A percentile compares a stretch with the other conserved stretches of the same genome.
Conservation (phyloP, 1,140 invertebrate genomes). For the Epicauta chinensis region DNA sequence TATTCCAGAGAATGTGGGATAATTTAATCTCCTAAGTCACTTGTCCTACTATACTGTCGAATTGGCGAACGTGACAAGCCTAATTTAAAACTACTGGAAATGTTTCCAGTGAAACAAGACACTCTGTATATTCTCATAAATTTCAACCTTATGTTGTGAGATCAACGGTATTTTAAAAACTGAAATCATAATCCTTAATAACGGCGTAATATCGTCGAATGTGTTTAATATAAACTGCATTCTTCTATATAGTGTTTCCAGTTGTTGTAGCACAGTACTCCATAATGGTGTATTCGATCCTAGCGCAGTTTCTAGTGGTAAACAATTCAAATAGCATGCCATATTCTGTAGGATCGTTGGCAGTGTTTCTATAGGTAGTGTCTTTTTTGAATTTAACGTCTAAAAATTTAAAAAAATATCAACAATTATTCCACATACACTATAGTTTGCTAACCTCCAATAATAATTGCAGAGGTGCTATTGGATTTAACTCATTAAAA, state of each 20-base stretch:
- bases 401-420: conserved; percentile 39
- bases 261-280: conserved; percentile 70
- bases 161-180: conserved; percentile 81
- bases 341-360: conserved; percentile 80
- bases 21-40: too few relatives aligned
- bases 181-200: conserved; percentile 79
- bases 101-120: too few relatives aligned
- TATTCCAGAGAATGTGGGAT: too few relatives aligned
- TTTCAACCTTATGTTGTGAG: conserved; percentile 64
- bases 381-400: conserved; percentile 84
- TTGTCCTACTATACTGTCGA: too few relatives aligned
- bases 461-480: conserved; percentile 85
- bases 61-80: too few relatives aligned
- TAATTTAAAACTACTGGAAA: too few relatives aligned
- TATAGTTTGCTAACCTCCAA: conserved; percentile 62
- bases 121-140: neutral
- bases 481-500: conserved; percentile 93
- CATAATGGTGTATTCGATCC: conserved; percentile 62
- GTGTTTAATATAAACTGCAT: conserved; percentile 67
- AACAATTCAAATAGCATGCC: conserved; percentile 86
- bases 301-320: conserved; percentile 76
- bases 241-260: conserved; percentile 79
- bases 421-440: neutral
- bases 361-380: conserved; percentile 68
- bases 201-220: conserved; percentile 66